Evolutionary conservation across 2,888 invertebrate genomes (phyloP), one percentile per base, ranked within the genome.

Genomic region (Pheosia tremula): DNA sequence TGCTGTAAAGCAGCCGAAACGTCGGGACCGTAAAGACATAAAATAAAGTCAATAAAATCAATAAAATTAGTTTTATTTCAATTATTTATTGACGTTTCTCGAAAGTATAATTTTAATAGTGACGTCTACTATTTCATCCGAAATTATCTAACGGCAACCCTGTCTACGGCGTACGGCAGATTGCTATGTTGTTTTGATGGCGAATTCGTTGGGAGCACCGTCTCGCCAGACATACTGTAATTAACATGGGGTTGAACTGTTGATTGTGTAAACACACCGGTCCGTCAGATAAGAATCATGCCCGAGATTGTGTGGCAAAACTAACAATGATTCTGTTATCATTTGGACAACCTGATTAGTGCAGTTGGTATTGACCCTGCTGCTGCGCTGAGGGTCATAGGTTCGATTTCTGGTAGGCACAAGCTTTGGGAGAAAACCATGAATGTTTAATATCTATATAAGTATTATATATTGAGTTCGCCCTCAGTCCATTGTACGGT

Each of bases 161-260:
- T 69, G 59, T 38, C 9, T 7, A n/a, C 50, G 53, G 45, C 61
- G 63, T 58, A 57, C 56, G 56, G 43, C 43, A 64, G 58, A 59
- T 58, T 56, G 60, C 39, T 58, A 52, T 57, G 62, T 57, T 69
- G 62, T 61, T 61, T 62, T 57, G 56, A 63, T 72, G 57, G 66
- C 55, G 57, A 57, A 56, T 53, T 58, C 41, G 63, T 62, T 56
- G 62, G 57, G 56, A 56, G 45, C 38, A 61, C 64, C 63, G 65
- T 70, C 71, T 71, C 68, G 57, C 63, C 61, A 68, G 68, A 61
- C 71, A 62, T 64, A 54, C 66, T 58, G 63, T 66, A 62, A 73
- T 73, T 73, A 71, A 57, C 58, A 38, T 24, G 63, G 62, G 69
- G 74, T 56, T 13, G 56, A 36, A 56, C 11, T 11, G 45, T 45